These are phyloP conservation scores for Pseudochromis fuscus DNA, from an alignment of 2,797 vertebrate species.

Conservation along the genomic window DNA sequence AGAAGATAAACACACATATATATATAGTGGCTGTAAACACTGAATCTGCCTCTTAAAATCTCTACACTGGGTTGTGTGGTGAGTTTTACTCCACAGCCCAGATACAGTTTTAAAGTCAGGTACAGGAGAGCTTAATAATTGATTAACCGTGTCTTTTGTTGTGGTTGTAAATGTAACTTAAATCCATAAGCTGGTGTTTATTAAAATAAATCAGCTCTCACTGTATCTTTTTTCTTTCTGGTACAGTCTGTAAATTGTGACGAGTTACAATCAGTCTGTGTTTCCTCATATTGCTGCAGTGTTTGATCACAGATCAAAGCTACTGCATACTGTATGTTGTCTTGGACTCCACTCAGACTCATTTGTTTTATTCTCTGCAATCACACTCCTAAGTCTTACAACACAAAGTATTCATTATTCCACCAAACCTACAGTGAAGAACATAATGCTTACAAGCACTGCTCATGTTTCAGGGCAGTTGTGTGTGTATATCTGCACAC, in stretches of 20 bases:
- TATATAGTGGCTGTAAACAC: background rate
- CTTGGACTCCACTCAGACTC: background rate
- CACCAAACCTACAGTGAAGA: slow-evolving; percentile 20
- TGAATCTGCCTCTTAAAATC: background rate
- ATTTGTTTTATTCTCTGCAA: slow-evolving; percentile 10
- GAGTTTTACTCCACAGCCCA: background rate
- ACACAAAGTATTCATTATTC: slow-evolving; percentile 12
- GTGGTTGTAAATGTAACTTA: background rate
- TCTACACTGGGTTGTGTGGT: background rate
- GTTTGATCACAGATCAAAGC: slow-evolving; percentile 18
- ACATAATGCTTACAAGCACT: slow-evolving; percentile 1
- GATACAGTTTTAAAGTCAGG: background rate
- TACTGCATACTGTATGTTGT: background rate
- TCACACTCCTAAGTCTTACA: slow-evolving; percentile 1
- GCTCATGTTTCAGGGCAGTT: background rate
- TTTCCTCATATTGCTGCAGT: slow-evolving; percentile 12
- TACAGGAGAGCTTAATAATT: background rate
- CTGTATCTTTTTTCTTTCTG: background rate
- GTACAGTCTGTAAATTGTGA: background rate
- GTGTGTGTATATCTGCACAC: background rate
- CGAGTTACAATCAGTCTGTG: background rate
- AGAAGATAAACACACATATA: background rate
- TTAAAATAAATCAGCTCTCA: background rate
- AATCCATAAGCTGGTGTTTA: background rate
- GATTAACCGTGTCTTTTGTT: background rate